Evolutionary conservation across 2,888 invertebrate species (phyloP), one percentile per base, ranked within the genome.

Genomic region (Parnassius smintheus): DNA sequence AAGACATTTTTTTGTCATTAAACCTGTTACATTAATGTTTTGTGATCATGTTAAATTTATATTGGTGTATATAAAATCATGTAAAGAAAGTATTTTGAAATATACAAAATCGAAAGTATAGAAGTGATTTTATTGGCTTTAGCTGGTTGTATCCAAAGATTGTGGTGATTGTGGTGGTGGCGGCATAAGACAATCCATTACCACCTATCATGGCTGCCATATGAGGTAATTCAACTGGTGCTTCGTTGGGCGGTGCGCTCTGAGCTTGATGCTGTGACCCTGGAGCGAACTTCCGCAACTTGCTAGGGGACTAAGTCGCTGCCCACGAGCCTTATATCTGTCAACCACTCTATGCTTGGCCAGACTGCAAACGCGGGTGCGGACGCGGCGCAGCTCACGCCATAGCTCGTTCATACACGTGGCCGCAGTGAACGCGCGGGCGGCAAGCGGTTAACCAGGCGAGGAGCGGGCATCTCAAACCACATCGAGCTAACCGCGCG

Each of bases 171-270:
- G 35, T 35, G 35, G 7, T 7, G 35, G 7, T 35, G 35, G 35
- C 35, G 35, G 7, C 35, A 35, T 35, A 35, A 35, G 35, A 35
- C 35, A 35, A 35, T 35, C 35, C 2, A 25, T 25, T 25, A 25
- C 25, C 98, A 98, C 84, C 93, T 99, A 63, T 97, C 97, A 7
- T 93, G 94, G 76, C 87, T 99, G 72, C 98, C 98, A 11, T 94
- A 95, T 76, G 98, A 99, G 90, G 95, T 99, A 72, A 78, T 99
- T 52, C 89, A 96, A 64, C 95, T 96, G 78, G 95, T 99, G 66
- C 89, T 98, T 63, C 95, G 96, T 73, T 99, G 98, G 98, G 96
- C 98, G 65, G 96, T 98, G 35, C 96, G 98, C 51, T 87, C 94
- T 7, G 97, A 98, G 70, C 90, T 98, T 73, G 98, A 99, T 86